A percentile compares a stretch with the other conserved stretches of the same genome.
Evolutionary conservation across 2,888 invertebrate species (phyloP).

Genomic region (Xestia rhomboidea): DNA sequence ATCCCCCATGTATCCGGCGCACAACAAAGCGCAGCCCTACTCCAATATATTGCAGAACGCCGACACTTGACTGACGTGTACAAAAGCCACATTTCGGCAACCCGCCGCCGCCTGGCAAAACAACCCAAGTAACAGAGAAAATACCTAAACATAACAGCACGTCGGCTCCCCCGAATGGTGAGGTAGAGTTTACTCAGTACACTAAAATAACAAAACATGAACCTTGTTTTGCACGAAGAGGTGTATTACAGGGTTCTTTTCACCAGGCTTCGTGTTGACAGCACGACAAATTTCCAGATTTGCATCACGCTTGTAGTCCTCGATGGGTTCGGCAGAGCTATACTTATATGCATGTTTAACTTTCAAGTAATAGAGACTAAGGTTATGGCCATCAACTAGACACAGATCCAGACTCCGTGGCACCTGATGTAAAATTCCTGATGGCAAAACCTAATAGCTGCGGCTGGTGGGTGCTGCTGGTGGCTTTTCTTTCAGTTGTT

Average conservation of each 20-base stretch:
- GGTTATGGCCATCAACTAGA: not conserved
- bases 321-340: not conserved
- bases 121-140: conserved; percentile 15
- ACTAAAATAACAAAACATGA: not conserved
- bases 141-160: not conserved
- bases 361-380: not conserved
- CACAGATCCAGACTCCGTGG: not conserved
- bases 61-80: conserved; percentile 54
- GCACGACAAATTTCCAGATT: not conserved
- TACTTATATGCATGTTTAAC: not conserved
- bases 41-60: conserved; percentile 28
- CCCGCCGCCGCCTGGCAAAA: conserved; percentile 14
- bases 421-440: not conserved
- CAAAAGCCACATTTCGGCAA: conserved; percentile 54
- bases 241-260: not conserved
- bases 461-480: too few species aligned
- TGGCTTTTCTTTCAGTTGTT: too few species aligned
- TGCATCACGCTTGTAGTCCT: not conserved
- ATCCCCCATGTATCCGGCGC: conserved; percentile 18
- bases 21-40: conserved; percentile 12
- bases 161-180: not conserved
- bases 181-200: not conserved
- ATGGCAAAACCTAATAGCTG: not conserved
- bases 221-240: not conserved
- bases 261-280: not conserved